Percentiles rank a stretch among this genome's conserved stretches.
Conservation (phyloP, 2,113 vertebrate species). For the Halcyon senegalensis region DNA sequence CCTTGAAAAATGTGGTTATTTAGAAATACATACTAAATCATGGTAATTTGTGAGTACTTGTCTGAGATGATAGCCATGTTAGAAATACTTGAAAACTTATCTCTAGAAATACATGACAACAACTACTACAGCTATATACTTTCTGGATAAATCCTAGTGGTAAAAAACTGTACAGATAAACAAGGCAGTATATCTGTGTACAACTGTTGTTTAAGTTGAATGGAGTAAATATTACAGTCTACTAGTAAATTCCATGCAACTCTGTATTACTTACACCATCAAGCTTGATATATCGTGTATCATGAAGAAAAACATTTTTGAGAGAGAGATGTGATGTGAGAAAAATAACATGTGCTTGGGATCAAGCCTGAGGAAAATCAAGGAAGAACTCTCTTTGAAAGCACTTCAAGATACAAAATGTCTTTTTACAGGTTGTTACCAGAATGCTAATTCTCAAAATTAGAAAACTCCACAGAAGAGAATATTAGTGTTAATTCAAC, state of each 20-base stretch:
- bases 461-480: neutral
- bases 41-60: conserved; percentile 23
- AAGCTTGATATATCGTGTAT: neutral
- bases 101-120: conserved; percentile 10
- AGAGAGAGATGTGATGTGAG: neutral
- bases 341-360: neutral
- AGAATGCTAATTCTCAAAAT: neutral
- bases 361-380: neutral
- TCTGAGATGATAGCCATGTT: neutral
- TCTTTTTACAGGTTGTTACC: neutral
- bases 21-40: conserved; percentile 13
- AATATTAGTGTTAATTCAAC: neutral
- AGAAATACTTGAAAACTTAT: conserved; percentile 29
- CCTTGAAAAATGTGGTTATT: conserved; percentile 19
- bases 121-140: conserved; percentile 33
- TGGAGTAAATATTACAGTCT: conserved; percentile 2
- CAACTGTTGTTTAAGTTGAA: neutral
- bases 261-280: neutral
- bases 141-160: neutral
- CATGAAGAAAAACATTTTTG: neutral
- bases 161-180: conserved; percentile 32
- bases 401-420: neutral
- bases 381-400: neutral
- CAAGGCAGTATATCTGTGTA: conserved; percentile 43
- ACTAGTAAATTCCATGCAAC: conserved; percentile 26